These are phyloP conservation scores for Takifugu flavidus DNA, from an alignment of 2,113 vertebrate genomes.

Conservation along the genomic window DNA sequence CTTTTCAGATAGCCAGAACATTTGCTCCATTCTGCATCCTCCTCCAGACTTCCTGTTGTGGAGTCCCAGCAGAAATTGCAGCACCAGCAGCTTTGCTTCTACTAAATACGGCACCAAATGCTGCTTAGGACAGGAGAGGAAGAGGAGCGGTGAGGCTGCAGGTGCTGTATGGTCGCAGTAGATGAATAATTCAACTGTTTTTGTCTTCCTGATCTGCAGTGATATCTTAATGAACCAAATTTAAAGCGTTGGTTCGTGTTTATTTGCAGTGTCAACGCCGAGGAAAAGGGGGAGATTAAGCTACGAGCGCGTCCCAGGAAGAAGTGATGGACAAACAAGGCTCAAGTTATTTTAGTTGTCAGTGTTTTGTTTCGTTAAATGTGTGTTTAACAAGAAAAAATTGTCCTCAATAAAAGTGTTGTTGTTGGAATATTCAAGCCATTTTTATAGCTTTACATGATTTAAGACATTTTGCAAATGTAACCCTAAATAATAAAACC, in stretches of 20 bases:
- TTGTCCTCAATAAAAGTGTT: neutral
- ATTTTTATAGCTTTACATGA: too few relatives aligned
- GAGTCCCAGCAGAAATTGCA: neutral
- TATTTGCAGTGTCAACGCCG: conserved; percentile 53
- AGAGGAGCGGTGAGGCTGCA: conserved; percentile 47
- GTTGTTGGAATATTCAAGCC: neutral
- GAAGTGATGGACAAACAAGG: conserved; percentile 88
- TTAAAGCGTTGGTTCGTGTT: neutral
- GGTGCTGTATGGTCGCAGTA: conserved; percentile 37
- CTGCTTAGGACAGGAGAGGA: conserved; percentile 59
- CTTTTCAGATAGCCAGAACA: neutral
- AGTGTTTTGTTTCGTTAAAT: neutral
- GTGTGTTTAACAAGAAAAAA: neutral
- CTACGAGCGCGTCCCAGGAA: conserved; percentile 87
- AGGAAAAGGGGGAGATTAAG: conserved; percentile 78
- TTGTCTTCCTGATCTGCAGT: neutral
- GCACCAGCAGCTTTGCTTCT: neutral
- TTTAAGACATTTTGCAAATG: too few relatives aligned
- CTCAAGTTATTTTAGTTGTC: conserved; percentile 80
- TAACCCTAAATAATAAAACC: too few relatives aligned
- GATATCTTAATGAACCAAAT: neutral
- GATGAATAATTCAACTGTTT: neutral
- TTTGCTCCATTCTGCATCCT: conserved; percentile 1
- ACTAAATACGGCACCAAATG: conserved; percentile 23
- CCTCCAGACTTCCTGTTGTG: conserved; percentile 3